These are phyloP conservation scores for Sturmia bella DNA, from an alignment of 2,888 invertebrate genomes.

Conservation along the genomic window DNA sequence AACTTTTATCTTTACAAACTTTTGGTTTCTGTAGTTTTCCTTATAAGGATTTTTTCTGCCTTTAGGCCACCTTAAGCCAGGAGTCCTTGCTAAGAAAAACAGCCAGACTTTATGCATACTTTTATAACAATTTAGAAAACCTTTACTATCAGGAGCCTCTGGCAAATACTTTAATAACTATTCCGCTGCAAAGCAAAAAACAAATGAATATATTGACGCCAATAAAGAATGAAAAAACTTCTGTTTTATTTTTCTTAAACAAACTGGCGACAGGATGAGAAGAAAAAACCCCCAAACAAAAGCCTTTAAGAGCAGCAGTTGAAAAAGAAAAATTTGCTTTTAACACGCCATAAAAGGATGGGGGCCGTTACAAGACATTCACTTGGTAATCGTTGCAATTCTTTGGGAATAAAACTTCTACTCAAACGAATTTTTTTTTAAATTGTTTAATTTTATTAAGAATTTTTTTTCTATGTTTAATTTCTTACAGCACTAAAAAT, in stretches of 20 bases:
- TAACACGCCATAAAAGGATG: constrained; percentile 39
- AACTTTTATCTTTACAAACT: no score
- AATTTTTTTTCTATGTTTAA: constrained; percentile 20
- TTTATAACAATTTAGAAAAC: constrained; percentile 22
- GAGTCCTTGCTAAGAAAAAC: neutral
- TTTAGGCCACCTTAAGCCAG: no score
- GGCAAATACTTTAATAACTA: constrained; percentile 59
- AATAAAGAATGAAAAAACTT: neutral
- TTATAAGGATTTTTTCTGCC: no score
- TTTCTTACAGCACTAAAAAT: constrained; percentile 66
- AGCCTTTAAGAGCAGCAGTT: constrained; percentile 22
- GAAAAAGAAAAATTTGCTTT: constrained; percentile 40
- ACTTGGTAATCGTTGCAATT: constrained; percentile 50
- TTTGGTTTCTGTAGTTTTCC: no score
- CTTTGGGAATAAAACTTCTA: constrained; percentile 21
- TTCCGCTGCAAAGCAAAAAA: constrained; percentile 52
- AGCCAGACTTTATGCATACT: constrained; percentile 23
- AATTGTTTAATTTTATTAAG: constrained; percentile 39
- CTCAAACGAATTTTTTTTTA: constrained; percentile 32
- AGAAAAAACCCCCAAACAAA: neutral
- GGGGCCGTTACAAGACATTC: constrained; percentile 3
- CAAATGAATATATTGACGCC: constrained; percentile 16
- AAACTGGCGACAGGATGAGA: constrained; percentile 4
- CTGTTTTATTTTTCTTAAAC: neutral
- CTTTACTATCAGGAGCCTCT: constrained; percentile 64